Evolutionary conservation across 2,113 vertebrate species (phyloP), one percentile per base, ranked within the genome.

Genomic region (Haliaeetus leucogaster): DNA sequence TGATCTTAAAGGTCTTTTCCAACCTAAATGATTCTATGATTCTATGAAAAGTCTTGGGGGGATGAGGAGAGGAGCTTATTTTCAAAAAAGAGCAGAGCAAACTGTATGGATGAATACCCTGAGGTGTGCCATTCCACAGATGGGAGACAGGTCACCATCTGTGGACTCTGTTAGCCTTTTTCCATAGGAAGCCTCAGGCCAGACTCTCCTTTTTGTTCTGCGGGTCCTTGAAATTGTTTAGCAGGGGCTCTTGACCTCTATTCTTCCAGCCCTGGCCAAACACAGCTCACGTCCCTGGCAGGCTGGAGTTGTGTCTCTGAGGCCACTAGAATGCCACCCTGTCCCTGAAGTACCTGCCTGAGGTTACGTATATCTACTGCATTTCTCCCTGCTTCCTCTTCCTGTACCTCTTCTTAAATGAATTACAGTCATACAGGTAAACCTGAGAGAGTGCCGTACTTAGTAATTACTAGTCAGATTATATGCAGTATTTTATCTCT

Each of bases 221-320:
- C 13, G 17, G 27, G 38, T 45, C 42, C 70, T 52, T 40, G 36
- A 65, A 82, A 40, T 25, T 52, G 23, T 34, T 56, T 21, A 72
- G 34, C 25, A 38, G 38, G 27, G 25, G 10, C 29, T 52, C 14
- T 50, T 71, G 32, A 45, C 30, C 32, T 40, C 27, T 55, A 19
- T 32, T 53, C 8, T 70, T 65, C 38, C 42, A 61, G 25, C 66
- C 42, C 9, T 67, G 66, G 50, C 53, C 23, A 79, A 67, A 73
- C 17, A 32, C 22, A n/a, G 67, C 19, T 76, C 1, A 0, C 1
- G 2, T n/a, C 42, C 32, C 21, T 2, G 1, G 32, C 55, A 77
- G 48, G 22, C 27, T 68, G 67, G 66, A 68, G 9, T 5, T 42
- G 30, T 5, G 2, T 23, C 53, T 55, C 30, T 36, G 29, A 59